Evolutionary conservation across 37 sponge, comb jelly and placozoan genomes (phyloP), one percentile per base, ranked within the genome.

Genomic region (Halisarca cf. caerulea): DNA sequence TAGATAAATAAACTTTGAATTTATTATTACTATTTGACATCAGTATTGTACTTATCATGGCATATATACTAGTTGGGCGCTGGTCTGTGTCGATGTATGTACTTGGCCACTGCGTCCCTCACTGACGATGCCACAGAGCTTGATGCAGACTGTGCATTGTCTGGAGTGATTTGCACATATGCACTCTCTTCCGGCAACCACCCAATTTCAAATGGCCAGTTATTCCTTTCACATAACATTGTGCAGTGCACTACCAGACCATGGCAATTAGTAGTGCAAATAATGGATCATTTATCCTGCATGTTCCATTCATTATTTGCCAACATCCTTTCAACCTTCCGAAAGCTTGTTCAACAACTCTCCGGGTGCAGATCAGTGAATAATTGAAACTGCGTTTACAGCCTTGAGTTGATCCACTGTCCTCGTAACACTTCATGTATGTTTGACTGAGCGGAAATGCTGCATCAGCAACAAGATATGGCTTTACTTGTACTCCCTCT

Each of bases 341-440:
- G 43, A 53, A 84, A 32, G 84, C 75, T 53, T 84, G 84, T 27
- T 70, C 84, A 18, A 84, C 84, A 38, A 84, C 73, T 27, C 74
- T 70, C 23, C 84, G 23, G 38, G 84, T 70, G 2, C 73, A 23
- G 17, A 70, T 70, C 14, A 84, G 14, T 3, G 32, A 42, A 33
- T 84, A 71, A 28, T 84, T 84, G 25, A 84, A 72, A 27, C 73
- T 68, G 1, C 69, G 60, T n/a, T n/a, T n/a, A n/a, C n/a, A n/a
- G 41, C 38, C 32, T 41, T 35, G 53, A 9, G 68, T 45, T 18
- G 83, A 14, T 23, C n/a, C 24, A 37, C 24, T 15, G 2, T 25
- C 51, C 1, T 75, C 78, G 39, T 75, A 75, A 38, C 69, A 59
- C 69, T 82, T 82, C 81, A 82, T 37, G 3, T 32, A 43, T 17